Conservation (phyloP, 2,797 vertebrate species). For the Kryptopterus vitreolus region DNA sequence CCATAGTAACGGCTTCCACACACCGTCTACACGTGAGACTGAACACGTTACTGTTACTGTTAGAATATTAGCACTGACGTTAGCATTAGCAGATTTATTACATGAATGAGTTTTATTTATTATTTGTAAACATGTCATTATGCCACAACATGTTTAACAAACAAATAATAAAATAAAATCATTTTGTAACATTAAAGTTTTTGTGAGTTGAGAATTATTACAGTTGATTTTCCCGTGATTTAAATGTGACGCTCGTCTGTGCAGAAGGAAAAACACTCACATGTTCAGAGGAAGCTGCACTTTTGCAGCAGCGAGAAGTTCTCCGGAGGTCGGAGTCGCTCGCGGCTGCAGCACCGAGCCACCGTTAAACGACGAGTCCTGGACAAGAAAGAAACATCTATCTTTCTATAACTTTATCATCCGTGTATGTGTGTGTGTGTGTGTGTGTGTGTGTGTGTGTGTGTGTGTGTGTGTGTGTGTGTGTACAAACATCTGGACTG, state of each 20-base stretch:
- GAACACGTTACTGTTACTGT: background rate
- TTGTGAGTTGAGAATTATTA: too few relatives aligned
- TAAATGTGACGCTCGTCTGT: background rate
- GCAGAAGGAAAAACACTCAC: constrained; percentile 75
- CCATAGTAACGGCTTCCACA: background rate
- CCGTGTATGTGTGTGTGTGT: background rate
- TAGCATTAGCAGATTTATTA: background rate
- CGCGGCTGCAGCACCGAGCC: constrained; percentile 76
- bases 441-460: background rate
- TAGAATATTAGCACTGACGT: background rate
- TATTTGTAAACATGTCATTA: background rate
- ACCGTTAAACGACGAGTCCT: constrained; percentile 82
- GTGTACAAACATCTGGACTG: background rate
- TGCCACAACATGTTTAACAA: background rate
- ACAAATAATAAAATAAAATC: too few relatives aligned
- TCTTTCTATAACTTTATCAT: background rate
- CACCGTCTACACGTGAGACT: background rate
- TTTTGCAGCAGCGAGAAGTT: constrained; percentile 86
- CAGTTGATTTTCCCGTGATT: too few relatives aligned
- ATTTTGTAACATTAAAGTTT: too few relatives aligned
- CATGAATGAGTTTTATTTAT: too few relatives aligned
- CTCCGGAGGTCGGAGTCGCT: constrained; percentile 81
- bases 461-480: background rate
- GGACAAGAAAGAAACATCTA: constrained; percentile 36
- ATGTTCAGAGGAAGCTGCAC: constrained; percentile 96